These are phyloP conservation scores for Porites lutea DNA, from an alignment of 64 coral and sea anemone species.

Conservation along the genomic window DNA sequence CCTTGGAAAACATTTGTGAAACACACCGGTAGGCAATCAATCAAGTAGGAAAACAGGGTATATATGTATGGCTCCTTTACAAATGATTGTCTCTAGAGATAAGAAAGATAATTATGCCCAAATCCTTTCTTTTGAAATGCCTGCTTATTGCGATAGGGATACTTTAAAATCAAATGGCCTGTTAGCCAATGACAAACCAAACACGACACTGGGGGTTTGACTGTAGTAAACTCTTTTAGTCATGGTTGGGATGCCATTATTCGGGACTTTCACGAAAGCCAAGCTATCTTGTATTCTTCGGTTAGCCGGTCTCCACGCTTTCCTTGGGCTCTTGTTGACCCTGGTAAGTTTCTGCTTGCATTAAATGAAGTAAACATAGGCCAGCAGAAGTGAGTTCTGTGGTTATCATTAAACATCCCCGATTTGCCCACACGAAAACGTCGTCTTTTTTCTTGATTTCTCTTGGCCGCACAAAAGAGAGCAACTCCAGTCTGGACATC, in stretches of 20 bases:
- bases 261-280: background rate
- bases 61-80: background rate
- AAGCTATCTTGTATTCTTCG: background rate
- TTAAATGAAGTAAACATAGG: no score
- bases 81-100: background rate
- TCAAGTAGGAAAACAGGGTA: background rate
- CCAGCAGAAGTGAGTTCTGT: no score
- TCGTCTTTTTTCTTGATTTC: no score
- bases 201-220: background rate
- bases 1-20: background rate
- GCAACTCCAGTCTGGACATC: no score
- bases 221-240: background rate
- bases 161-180: background rate
- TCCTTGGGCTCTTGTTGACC: no score
- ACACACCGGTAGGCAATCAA: background rate
- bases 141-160: background rate
- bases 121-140: background rate
- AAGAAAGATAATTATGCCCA: background rate
- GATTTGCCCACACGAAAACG: no score
- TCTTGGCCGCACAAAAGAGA: no score
- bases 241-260: background rate
- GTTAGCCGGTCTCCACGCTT: no score
- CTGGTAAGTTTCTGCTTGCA: no score
- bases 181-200: background rate
- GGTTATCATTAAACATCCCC: no score